Base-by-base conservation (phyloP, 2,888 invertebrate genomes). In the Labia minor region DNA sequence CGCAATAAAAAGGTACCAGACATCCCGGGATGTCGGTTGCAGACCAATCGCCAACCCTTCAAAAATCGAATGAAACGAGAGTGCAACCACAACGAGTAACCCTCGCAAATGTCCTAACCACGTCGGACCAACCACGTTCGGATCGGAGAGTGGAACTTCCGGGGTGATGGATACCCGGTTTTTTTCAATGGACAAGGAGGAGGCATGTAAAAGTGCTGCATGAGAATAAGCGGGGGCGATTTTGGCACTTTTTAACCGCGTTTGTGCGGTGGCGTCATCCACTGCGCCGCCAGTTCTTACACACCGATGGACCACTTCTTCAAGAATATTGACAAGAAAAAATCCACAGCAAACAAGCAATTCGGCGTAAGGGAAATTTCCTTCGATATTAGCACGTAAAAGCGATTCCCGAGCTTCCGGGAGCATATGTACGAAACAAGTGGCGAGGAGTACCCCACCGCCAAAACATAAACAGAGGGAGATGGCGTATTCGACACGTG, bases 351-450 rank as follows among this genome's bases (percentile, higher is more conserved):
- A 80, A 49, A 82, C 78, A 10, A 81, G 76, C 11, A 83, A 72
- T 72, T 83, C 83, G 0, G 82, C 79, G 62, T 79, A 74, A 0
- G 81, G 82, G 71, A 74, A 77, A 26, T 68, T 69, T 37, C 68
- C 68, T 63, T 65, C 70, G 64, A 69, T 62, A 68, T 63, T 67
- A 63, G 62, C 62, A n/a, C 20, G 14, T 62, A 77, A 75, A 67
- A 81, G 74, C 8, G 78, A 77, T 64, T 77, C 77, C 67, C 80
- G 76, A 1, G 81, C 81, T 73, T 82, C 82, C 1, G 82, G 81
- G 72, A 83, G 79, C 79, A 83, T 80, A 72, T 83, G 83, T n/a
- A 82, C 75, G 71, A 83, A 82, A 68, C 81, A 81, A 1, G 83
- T 83, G 26, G 82, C 81, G 66, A 83, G 77, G n/a, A 83, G 74